Base-by-base conservation (phyloP, 2,888 invertebrate genomes). In the Drosophila neonasuta region DNA sequence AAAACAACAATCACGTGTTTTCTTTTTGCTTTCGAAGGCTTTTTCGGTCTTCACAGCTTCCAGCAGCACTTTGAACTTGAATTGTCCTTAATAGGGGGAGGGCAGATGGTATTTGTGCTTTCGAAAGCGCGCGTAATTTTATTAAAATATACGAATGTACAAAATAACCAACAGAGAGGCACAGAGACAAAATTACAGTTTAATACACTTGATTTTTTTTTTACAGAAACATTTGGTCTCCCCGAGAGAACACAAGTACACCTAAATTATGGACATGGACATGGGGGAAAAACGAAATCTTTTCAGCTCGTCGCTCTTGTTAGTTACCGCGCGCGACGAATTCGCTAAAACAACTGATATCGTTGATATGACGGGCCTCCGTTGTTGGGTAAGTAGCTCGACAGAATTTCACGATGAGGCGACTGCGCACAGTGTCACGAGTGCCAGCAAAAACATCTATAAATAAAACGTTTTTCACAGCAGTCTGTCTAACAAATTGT, bases 281-380 rank as follows among this genome's bases (percentile, higher is more conserved):
- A 64, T 71, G 63, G 54, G 59, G 45, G 11, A 55, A 54, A 36
- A 59, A 52, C 56, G 50, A 67, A 62, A 62, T 71, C 67, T 69
- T 56, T 62, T 55, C 44, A 42, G 58, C 54, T 68, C 42, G 68
- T 56, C 69, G 49, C 68, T 58, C 48, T 39, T 57, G 56, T 61
- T 36, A 63, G 68, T 71, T 59, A 87, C 86, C 75, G 87, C 78
- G 79, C 89, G 75, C 86, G 68, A 79, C 81, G 86, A 83, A 81
- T 80, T 83, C 87, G 76, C 81, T 70, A 75, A 79, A 76, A 77
- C 87, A 88, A 88, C 88, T 88, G 88, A 86, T 88, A 85, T 84
- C 76, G 74, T 70, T 80, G 80, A 88, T 88, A 84, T 82, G 79
- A 77, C 85, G 76, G 80, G 83, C 87, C 83, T 84, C 79, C 79